A percentile compares a stretch with the other conserved stretches of the same genome.
These are phyloP conservation scores for Aricia artaxerxes DNA, from an alignment of 2,888 invertebrate species.

Conservation along the genomic window DNA sequence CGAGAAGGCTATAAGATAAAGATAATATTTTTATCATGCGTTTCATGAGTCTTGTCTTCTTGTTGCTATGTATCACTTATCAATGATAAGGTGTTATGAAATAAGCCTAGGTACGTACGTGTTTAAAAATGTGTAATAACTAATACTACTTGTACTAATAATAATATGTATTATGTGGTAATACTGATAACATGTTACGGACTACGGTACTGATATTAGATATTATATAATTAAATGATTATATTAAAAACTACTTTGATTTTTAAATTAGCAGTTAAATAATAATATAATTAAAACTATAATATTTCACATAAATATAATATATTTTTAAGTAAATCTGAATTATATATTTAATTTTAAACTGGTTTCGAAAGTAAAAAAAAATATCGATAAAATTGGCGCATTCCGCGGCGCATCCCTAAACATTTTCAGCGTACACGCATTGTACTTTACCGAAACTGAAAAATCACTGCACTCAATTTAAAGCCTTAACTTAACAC, in stretches of 20 bases:
- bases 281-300: background rate
- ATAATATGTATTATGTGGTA: too few relatives aligned
- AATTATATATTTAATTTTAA: background rate
- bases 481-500: constrained; percentile 30
- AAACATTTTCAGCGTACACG: constrained; percentile 88
- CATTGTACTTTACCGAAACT: constrained; percentile 2
- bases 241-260: too few relatives aligned
- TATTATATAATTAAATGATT: too few relatives aligned
- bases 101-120: constrained; percentile 1
- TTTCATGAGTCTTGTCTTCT: background rate
- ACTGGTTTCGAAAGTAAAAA: background rate
- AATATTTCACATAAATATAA: too few relatives aligned
- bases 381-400: background rate
- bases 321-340: background rate
- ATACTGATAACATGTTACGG: background rate
- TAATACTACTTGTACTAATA: too few relatives aligned
- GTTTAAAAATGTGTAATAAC: background rate
- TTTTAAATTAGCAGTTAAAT: background rate
- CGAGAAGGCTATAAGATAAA: background rate
- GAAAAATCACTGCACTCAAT: constrained; percentile 39
- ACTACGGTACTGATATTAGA: too few relatives aligned
- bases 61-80: background rate
- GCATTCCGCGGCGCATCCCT: constrained; percentile 1
- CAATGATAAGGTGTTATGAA: constrained; percentile 14
- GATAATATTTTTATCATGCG: background rate